Conservation (phyloP, 2,888 invertebrate species). For the Micoletzkya japonica region DNA sequence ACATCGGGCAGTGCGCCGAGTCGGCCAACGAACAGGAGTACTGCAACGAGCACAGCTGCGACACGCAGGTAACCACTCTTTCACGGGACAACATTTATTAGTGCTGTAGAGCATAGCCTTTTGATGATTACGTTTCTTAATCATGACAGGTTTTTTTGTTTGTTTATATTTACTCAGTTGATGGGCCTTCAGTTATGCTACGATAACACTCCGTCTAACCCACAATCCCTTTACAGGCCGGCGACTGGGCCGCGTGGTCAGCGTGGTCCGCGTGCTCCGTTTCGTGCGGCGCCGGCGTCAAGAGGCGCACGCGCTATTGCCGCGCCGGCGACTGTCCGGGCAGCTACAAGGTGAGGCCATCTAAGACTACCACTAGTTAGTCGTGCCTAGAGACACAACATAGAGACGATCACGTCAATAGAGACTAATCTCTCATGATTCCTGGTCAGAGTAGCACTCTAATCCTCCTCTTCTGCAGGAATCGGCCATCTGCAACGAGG, state of each 20-base stretch:
- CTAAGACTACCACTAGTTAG: too few relatives aligned
- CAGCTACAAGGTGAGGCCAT: constrained; percentile 37
- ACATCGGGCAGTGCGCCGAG: constrained; percentile 51
- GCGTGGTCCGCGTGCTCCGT: constrained; percentile 49
- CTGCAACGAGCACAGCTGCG: constrained; percentile 60
- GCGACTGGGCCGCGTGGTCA: constrained; percentile 46
- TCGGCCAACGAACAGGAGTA: constrained; percentile 54
- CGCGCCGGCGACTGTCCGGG: constrained; percentile 57
- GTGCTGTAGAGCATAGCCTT: too few relatives aligned
- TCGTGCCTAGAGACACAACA: too few relatives aligned
- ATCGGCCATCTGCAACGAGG: constrained; percentile 55
- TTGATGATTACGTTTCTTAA: neutral
- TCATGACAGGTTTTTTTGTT: too few relatives aligned
- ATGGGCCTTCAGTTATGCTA: too few relatives aligned
- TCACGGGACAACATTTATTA: too few relatives aligned
- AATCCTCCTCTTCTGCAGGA: constrained; percentile 33
- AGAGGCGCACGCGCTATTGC: constrained; percentile 56
- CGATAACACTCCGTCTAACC: too few relatives aligned
- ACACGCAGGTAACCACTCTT: constrained; percentile 31
- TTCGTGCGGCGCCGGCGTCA: constrained; percentile 60
- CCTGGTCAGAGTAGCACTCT: too few relatives aligned
- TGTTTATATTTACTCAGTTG: too few relatives aligned
- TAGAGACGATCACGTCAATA: too few relatives aligned
- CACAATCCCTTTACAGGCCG: constrained; percentile 25
- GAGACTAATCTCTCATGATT: too few relatives aligned